Conservation (phyloP, 1,140 invertebrate species). For the Drosophila pruinosa region DNA sequence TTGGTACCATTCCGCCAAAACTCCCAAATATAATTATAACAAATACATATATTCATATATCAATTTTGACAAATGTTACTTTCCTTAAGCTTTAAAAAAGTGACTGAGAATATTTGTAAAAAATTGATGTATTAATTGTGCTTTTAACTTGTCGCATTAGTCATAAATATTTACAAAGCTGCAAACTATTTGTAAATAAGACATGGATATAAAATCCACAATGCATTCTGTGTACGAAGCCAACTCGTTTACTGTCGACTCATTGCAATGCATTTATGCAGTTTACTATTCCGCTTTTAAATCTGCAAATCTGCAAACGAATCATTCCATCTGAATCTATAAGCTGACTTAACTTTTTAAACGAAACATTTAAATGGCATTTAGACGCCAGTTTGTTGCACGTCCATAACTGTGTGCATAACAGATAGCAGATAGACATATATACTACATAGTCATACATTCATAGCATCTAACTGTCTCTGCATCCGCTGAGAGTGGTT, state of each 20-base stretch:
- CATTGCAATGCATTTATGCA: neutral
- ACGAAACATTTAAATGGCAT: conserved; percentile 21
- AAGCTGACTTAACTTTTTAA: neutral
- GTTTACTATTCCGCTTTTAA: neutral
- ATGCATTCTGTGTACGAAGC: neutral
- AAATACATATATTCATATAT: no score
- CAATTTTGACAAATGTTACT: no score
- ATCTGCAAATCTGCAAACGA: neutral
- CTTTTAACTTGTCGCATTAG: neutral
- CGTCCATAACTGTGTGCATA: neutral
- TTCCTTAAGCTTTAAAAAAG: no score
- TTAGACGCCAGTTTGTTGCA: conserved; percentile 1
- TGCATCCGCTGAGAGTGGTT: conserved; percentile 16
- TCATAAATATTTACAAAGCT: neutral
- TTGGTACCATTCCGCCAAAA: no score
- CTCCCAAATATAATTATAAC: no score
- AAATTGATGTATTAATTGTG: no score
- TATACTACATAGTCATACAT: no score
- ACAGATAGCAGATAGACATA: neutral
- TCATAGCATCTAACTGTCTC: neutral
- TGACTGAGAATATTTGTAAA: no score
- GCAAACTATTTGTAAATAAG: neutral
- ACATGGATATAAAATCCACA: neutral
- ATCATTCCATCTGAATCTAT: neutral
- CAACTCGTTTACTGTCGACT: neutral